Percentiles rank a stretch among this genome's conserved stretches.
phyloP scores from a whole-genome alignment of 2,888 invertebrate genomes.

The Cephus runcator region DNA sequence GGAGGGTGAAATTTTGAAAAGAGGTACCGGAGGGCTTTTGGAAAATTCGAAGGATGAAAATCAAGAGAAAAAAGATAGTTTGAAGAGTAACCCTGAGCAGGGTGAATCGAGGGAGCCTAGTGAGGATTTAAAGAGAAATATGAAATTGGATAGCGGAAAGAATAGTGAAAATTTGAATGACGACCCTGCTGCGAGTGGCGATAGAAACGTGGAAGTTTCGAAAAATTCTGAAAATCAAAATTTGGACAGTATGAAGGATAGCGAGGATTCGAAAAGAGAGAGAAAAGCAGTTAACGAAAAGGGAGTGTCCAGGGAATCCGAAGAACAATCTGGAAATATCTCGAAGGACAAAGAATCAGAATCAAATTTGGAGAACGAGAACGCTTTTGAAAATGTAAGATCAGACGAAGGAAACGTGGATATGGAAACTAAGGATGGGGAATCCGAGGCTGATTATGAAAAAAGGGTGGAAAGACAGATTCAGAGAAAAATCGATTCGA shows the following conservation, averaged over 20 bases:
- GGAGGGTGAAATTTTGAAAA: slow-evolving; percentile 2
- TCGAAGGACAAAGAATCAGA: not conserved
- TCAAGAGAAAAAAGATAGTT: slow-evolving; percentile 1
- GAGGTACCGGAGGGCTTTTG: not conserved
- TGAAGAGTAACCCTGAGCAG: not conserved
- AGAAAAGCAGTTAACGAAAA: slow-evolving; percentile 14
- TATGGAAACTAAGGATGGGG: slow-evolving; percentile 19
- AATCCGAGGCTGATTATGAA: slow-evolving; percentile 36
- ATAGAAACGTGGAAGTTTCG: slow-evolving; percentile 1
- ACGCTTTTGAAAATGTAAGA: not conserved
- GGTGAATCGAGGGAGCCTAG: not conserved
- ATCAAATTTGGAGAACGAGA: not conserved
- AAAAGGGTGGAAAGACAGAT: slow-evolving; percentile 57
- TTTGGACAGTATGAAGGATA: no score
- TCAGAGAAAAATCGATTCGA: slow-evolving; percentile 57
- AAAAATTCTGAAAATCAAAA: not conserved
- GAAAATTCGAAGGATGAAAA: slow-evolving; percentile 15
- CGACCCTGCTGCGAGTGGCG: slow-evolving; percentile 5
- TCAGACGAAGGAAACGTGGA: not conserved
- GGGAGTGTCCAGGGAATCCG: slow-evolving; percentile 14
- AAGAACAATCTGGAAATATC: not conserved
- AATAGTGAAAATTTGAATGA: slow-evolving; percentile 11
- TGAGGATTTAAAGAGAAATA: no score
- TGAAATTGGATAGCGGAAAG: slow-evolving; percentile 17
- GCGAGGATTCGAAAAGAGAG: not conserved